Conservation (phyloP, 2,888 invertebrate species). For the Eumacrocentrus americanus region DNA sequence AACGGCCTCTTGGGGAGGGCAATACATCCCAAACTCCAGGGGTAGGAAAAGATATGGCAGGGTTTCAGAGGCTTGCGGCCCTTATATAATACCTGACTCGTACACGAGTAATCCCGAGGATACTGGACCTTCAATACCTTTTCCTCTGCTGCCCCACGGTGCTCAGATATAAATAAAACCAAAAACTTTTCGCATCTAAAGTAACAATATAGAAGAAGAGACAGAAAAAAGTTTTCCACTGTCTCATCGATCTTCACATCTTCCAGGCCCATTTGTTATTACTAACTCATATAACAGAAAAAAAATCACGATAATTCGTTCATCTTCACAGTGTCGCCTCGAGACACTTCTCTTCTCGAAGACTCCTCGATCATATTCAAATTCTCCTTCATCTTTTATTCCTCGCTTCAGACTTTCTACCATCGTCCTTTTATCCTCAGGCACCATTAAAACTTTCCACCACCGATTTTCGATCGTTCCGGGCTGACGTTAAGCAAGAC, state of each 20-base stretch:
- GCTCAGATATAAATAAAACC: background rate
- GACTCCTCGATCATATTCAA: conserved; percentile 21
- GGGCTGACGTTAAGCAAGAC: conserved; percentile 7
- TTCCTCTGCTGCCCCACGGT: conserved; percentile 7
- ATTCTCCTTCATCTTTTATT: conserved; percentile 8
- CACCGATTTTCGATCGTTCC: conserved; percentile 37
- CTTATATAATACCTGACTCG: conserved; percentile 22
- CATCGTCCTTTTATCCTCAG: conserved; percentile 13
- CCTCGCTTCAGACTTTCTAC: background rate
- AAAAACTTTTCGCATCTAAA: conserved; percentile 1
- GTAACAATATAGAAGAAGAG: background rate
- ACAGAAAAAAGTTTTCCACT: conserved; percentile 5
- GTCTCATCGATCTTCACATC: conserved; percentile 9
- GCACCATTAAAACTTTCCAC: conserved; percentile 40
- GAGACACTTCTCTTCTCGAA: conserved; percentile 10
- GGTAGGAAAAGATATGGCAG: conserved; percentile 36
- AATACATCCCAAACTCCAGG: conserved; percentile 30
- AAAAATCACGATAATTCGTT: conserved; percentile 10
- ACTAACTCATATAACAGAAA: conserved; percentile 9
- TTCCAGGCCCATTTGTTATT: conserved; percentile 11
- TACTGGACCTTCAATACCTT: conserved; percentile 9
- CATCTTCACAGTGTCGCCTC: conserved; percentile 14
- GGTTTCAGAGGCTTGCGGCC: conserved; percentile 25
- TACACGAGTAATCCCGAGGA: conserved; percentile 24
- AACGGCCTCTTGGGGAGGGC: conserved; percentile 28